Evolutionary conservation across 2,797 vertebrate species (phyloP).

Genomic region (Helicolenus hilgendorfi): DNA sequence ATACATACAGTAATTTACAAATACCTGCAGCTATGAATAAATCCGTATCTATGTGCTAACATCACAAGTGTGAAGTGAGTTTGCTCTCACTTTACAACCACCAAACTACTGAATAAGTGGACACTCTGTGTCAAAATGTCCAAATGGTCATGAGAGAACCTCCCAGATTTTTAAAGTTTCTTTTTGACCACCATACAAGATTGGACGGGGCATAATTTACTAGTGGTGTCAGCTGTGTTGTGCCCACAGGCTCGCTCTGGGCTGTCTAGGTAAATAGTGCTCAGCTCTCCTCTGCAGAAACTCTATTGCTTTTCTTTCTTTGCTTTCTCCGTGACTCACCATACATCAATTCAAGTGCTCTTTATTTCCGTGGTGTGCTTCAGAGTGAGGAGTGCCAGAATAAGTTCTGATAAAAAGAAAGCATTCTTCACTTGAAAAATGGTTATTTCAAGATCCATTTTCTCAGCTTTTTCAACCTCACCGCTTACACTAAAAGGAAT

Average conservation of each 20-base stretch:
- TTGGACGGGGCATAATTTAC: slow-evolving; percentile 35
- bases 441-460: not conserved
- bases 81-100: not conserved
- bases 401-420: slow-evolving; percentile 1
- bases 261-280: slow-evolving; percentile 57
- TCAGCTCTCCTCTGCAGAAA: slow-evolving; percentile 56
- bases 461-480: not conserved
- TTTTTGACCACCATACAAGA: slow-evolving; percentile 37
- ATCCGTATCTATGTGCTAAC: not conserved
- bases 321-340: slow-evolving; percentile 45
- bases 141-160: slow-evolving; percentile 5
- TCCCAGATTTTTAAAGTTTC: slow-evolving; percentile 20
- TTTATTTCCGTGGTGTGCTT: slow-evolving; percentile 39
- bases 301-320: slow-evolving; percentile 57
- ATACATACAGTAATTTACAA: slow-evolving; percentile 25
- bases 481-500: not conserved
- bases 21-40: slow-evolving; percentile 8
- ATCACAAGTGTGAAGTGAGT: not conserved
- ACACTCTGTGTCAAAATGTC: not conserved
- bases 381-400: not conserved
- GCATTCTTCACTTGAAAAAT: not conserved
- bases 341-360: slow-evolving; percentile 32
- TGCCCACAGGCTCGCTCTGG: slow-evolving; percentile 62
- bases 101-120: not conserved
- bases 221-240: slow-evolving; percentile 42